Evolutionary conservation across 2,888 invertebrate genomes (phyloP), one percentile per base, ranked within the genome.

Genomic region (Allygus modestus): DNA sequence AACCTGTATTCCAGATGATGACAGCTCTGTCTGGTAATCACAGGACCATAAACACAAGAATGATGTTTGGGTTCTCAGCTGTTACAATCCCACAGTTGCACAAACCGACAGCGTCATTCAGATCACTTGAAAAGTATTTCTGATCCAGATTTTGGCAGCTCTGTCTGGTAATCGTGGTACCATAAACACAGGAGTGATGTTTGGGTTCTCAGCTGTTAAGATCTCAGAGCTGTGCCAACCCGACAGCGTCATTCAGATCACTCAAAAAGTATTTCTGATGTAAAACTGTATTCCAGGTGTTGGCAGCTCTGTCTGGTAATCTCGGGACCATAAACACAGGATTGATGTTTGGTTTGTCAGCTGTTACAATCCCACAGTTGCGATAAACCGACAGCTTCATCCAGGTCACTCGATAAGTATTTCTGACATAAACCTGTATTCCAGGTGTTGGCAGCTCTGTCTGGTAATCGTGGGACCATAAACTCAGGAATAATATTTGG

Each of bases 401-500:
- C 87, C 90, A 89, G n/a, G 91, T 94, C 2, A 91, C 91, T 20
- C 91, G 92, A 0, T 87, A 88, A 15, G 91, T n/a, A n/a, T n/a
- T n/a, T n/a, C n/a, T n/a, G n/a, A n/a, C n/a, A n/a, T n/a, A n/a
- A n/a, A n/a, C n/a, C n/a, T n/a, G n/a, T n/a, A n/a, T n/a, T 75
- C 11, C 93, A 94, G 90, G 92, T 94, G 26, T 43, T 94, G 87
- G 94, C 94, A 0, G 93, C 94, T 0, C 90, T 94, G 61, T 91
- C 94, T 9, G 94, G 93, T 1, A 94, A 94, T 88, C 89, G 94
- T 17, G 94, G 94, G 0, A 94, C 94, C 41, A 92, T 94, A 85
- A 94, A 94, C 89, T 94, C 94, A 0, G 94, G 94, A 58, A 93
- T 94, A 92, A 93, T 93, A 0, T 94, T 94, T 88, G 94, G 94